phyloP scores from a whole-genome alignment of 2,888 invertebrate genomes.

The Chromoteleia sp. region DNA sequence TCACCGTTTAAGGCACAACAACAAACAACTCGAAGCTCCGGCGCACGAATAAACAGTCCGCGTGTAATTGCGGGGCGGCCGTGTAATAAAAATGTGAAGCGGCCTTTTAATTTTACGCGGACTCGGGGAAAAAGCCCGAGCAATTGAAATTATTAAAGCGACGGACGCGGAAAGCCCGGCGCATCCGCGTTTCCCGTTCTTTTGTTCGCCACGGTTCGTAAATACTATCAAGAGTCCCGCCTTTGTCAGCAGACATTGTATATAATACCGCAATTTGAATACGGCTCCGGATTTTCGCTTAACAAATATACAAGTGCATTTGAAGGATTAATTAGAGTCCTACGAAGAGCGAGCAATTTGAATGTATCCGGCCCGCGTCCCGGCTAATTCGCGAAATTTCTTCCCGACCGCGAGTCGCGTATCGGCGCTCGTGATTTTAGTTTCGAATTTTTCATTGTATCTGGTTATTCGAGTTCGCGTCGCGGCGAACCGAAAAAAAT shows the following conservation, averaged over 20 bases:
- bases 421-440: background rate
- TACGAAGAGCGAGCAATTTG: slow-evolving; percentile 29
- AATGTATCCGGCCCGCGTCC: background rate
- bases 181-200: slow-evolving; percentile 25
- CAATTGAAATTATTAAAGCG: slow-evolving; percentile 43
- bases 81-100: slow-evolving; percentile 17
- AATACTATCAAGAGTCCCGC: slow-evolving; percentile 49
- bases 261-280: slow-evolving; percentile 53
- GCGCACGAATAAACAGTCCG: slow-evolving; percentile 2
- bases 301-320: slow-evolving; percentile 44
- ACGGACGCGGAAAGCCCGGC: slow-evolving; percentile 29
- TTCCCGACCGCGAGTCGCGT: background rate
- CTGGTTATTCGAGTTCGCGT: slow-evolving; percentile 15
- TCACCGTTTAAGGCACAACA: slow-evolving; percentile 5
- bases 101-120: slow-evolving; percentile 20
- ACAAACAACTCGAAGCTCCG: slow-evolving; percentile 1
- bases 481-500: slow-evolving; percentile 2
- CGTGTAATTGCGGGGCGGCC: background rate
- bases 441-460: background rate
- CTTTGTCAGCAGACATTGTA: slow-evolving; percentile 43
- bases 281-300: slow-evolving; percentile 18
- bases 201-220: slow-evolving; percentile 24
- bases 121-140: slow-evolving; percentile 4
- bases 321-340: slow-evolving; percentile 61
- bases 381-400: background rate